Conservation (phyloP, 2,888 invertebrate species). For the Dinocampus coccinellae region DNA sequence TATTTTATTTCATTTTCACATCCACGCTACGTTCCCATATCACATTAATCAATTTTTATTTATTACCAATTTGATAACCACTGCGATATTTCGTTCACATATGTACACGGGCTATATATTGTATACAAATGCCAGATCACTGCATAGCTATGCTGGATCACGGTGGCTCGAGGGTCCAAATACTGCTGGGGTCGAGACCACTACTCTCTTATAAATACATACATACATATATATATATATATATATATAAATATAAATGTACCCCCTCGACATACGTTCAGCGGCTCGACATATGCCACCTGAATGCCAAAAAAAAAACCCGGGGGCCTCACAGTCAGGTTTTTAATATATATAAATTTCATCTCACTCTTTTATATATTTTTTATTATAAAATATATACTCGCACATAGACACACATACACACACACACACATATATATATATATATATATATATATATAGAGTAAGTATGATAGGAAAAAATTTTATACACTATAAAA, state of each 20-base stretch:
- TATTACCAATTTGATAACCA: constrained; percentile 53
- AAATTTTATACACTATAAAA: not conserved
- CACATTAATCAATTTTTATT: constrained; percentile 1
- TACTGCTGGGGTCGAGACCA: constrained; percentile 22
- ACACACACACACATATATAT: not conserved
- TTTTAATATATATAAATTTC: constrained; percentile 44
- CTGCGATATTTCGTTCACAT: constrained; percentile 42
- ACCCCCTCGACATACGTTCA: constrained; percentile 49
- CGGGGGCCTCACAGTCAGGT: constrained; percentile 59
- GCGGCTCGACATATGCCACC: constrained; percentile 64
- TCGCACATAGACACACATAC: not conserved
- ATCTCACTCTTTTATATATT: not conserved
- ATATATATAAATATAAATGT: constrained; percentile 20
- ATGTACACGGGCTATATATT: not conserved
- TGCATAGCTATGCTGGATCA: constrained; percentile 59
- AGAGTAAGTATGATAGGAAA: not conserved
- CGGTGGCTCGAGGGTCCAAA: constrained; percentile 42
- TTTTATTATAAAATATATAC: not conserved
- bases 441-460: not conserved
- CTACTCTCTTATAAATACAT: constrained; percentile 35
- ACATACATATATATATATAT: not conserved
- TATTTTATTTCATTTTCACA: not conserved
- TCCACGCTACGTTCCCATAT: not conserved
- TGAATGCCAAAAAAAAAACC: constrained; percentile 62
- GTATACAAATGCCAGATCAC: constrained; percentile 48